These are phyloP conservation scores for Etheostoma spectabile DNA, from an alignment of 2,113 vertebrate genomes.

Conservation along the genomic window DNA sequence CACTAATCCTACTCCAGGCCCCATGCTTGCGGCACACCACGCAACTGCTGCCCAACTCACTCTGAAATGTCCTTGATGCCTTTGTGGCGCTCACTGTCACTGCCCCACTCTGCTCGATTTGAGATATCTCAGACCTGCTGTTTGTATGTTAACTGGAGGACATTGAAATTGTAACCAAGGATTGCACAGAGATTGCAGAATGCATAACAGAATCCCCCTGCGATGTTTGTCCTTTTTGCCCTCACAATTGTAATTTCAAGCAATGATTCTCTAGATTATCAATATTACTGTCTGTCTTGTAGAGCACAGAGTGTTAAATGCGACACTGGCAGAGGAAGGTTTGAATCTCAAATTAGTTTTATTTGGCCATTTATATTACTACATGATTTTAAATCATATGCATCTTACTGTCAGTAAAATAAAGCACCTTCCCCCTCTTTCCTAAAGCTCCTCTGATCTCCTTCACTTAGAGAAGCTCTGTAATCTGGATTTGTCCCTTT, in stretches of 20 bases:
- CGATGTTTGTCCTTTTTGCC: conserved; percentile 7
- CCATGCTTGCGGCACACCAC: conserved; percentile 63
- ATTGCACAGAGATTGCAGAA: conserved; percentile 3
- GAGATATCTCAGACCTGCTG: conserved; percentile 42
- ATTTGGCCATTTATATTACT: not conserved
- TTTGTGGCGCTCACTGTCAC: conserved; percentile 43
- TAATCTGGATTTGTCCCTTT: conserved; percentile 77
- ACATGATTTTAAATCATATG: conserved; percentile 19
- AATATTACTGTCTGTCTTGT: not conserved
- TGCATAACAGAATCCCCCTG: conserved; percentile 11
- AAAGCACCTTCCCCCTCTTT: conserved; percentile 42
- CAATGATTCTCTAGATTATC: not conserved
- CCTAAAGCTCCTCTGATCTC: conserved; percentile 71
- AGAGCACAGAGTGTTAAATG: not conserved
- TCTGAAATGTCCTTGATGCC: conserved; percentile 71
- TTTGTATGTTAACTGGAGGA: conserved; percentile 31
- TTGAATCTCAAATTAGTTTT: not conserved
- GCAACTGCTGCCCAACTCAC: conserved; percentile 68
- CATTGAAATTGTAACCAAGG: not conserved
- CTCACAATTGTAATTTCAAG: not conserved
- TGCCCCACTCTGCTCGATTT: conserved; percentile 52
- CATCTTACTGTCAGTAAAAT: conserved; percentile 44
- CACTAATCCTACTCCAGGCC: conserved; percentile 78
- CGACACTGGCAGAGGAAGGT: not conserved
- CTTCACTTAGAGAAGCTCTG: conserved; percentile 52